Conservation (phyloP, 2,888 invertebrate genomes). For the Drosophila infuscata region DNA sequence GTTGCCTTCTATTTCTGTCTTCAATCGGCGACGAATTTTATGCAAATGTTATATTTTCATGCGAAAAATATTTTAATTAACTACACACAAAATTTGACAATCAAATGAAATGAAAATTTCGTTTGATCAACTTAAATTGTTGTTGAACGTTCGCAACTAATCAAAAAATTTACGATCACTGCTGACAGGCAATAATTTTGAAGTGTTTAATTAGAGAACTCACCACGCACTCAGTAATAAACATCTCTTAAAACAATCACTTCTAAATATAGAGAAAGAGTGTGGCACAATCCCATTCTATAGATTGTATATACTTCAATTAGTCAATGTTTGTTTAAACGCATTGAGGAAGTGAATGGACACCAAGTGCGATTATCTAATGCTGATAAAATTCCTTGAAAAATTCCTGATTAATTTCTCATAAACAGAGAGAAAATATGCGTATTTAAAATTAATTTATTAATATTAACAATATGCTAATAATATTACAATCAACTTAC, state of each 20-base stretch:
- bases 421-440: background rate
- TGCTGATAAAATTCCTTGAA: conserved; percentile 20
- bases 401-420: conserved; percentile 15
- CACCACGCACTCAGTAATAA: conserved; percentile 35
- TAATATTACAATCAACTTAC: too few species aligned
- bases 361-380: conserved; percentile 40
- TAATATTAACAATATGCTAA: background rate
- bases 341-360: conserved; percentile 61
- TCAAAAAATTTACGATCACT: conserved; percentile 47
- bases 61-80: conserved; percentile 34
- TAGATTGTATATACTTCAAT: conserved; percentile 5
- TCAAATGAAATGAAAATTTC: conserved; percentile 36
- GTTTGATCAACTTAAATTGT: conserved; percentile 48
- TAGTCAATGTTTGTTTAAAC: conserved; percentile 54
- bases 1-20: conserved; percentile 9
- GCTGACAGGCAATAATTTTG: conserved; percentile 16
- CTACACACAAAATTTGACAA: conserved; percentile 21
- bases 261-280: conserved; percentile 18
- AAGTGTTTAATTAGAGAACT: conserved; percentile 26
- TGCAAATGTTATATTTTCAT: background rate
- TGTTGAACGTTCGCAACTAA: conserved; percentile 32
- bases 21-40: conserved; percentile 5
- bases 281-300: conserved; percentile 30
- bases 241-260: conserved; percentile 35
- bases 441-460: background rate